Percentiles rank a stretch among this genome's conserved stretches.
Evolutionary conservation across 2,888 invertebrate genomes (phyloP).

Genomic region (Pseudococcus longispinus): DNA sequence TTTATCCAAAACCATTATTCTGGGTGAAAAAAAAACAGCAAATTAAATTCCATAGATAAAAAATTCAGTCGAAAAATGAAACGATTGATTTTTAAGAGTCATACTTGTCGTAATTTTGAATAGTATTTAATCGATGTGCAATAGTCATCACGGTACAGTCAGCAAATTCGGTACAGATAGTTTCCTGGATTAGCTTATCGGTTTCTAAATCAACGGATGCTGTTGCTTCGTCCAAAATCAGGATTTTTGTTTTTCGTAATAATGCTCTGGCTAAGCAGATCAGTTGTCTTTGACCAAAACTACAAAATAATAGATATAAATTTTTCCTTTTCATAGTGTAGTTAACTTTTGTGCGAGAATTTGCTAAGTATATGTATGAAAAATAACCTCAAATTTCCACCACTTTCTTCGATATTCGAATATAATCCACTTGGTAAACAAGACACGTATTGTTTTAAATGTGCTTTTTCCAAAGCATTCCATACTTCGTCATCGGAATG

Average conservation of each 20-base stretch:
- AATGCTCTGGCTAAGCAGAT: slow-evolving; percentile 85
- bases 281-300: slow-evolving; percentile 86
- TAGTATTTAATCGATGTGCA: slow-evolving; percentile 92
- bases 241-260: slow-evolving; percentile 82
- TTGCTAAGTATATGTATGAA: background rate
- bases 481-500: slow-evolving; percentile 85
- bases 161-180: slow-evolving; percentile 84
- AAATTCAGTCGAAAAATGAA: background rate
- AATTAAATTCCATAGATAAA: too few relatives aligned
- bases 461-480: slow-evolving; percentile 86
- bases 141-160: slow-evolving; percentile 90
- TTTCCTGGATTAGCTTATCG: slow-evolving; percentile 86
- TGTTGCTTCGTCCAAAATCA: slow-evolving; percentile 87
- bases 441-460: slow-evolving; percentile 84
- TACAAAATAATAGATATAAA: slow-evolving; percentile 63
- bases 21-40: slow-evolving; percentile 61
- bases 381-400: slow-evolving; percentile 73
- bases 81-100: background rate
- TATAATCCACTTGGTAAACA: slow-evolving; percentile 77
- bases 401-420: slow-evolving; percentile 88
- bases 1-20: slow-evolving; percentile 81
- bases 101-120: slow-evolving; percentile 81
- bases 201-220: slow-evolving; percentile 91
- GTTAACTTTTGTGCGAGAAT: background rate
- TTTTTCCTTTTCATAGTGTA: background rate